Base-by-base conservation (phyloP, 2,888 invertebrate genomes). In the Eudemis profundana region DNA sequence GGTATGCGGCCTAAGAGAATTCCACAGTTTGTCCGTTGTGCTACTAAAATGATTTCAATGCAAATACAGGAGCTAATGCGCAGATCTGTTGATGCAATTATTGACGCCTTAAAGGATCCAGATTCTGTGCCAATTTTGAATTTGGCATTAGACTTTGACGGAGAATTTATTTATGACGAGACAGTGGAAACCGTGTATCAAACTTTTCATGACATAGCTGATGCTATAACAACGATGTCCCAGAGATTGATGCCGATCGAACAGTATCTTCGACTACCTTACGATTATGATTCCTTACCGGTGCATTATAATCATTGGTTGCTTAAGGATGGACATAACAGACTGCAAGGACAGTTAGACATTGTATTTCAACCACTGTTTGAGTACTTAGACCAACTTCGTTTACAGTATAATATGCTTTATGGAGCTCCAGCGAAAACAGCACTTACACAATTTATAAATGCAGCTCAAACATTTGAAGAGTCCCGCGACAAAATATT, bases 41-140 rank as follows among this genome's bases (percentile, higher is more conserved):
- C 91, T 14, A 87, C 87, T 10, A 91, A 84, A 79, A 88, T 89
- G 77, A 91, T 93, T 75, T 87, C 90, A 2, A 89, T 92, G 74
- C 94, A 95, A 82, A 93, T 96, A 72, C 94, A 95, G 72, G 93
- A 94, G 73, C 77, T 95, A 33, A 95, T 96, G 90, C 93, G 94
- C 54, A 89, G 93, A 59, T 95, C 96, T 5, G 94, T 96, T 49
- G 88, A 94, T 46, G 92, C 94, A 69, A 85, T 96, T 5, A 92
- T 95, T 65, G 87, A 93, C 0, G 83, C 93, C 5, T 90, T 95
- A 8, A 86, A 89, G 61, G 83, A 93, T 70, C 86, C 93, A 1
- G 85, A 93, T 4, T 82, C 85, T 42, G 93, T 95, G 54, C 95
- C 96, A 0, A 93, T 94, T 74, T 82, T 96, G 50, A 93, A 93